phyloP scores from a whole-genome alignment of 1,140 invertebrate genomes.

The Zaprionus inermis region DNA sequence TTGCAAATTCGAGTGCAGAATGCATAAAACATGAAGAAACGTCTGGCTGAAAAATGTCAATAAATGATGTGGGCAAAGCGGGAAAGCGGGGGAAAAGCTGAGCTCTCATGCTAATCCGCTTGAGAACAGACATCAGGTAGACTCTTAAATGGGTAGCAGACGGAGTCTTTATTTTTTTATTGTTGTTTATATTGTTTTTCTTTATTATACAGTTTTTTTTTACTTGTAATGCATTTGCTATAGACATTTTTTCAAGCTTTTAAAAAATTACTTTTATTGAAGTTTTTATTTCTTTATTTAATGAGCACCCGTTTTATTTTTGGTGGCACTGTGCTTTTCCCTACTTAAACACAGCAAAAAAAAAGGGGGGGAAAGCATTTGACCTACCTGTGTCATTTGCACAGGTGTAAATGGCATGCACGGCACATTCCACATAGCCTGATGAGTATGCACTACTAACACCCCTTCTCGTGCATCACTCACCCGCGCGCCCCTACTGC shows the following conservation, averaged over 20 bases:
- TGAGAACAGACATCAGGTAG: conserved; percentile 2
- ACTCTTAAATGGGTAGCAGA: neutral
- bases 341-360: neutral
- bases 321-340: neutral
- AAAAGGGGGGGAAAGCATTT: conserved; percentile 13
- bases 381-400: conserved; percentile 67
- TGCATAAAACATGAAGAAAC: conserved; percentile 68
- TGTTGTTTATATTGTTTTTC: too few species aligned
- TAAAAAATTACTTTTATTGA: too few species aligned
- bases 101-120: conserved; percentile 1
- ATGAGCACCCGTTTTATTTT: conserved; percentile 16
- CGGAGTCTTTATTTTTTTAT: too few species aligned
- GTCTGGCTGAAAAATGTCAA: conserved; percentile 55
- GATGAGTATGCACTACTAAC: neutral
- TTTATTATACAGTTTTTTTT: neutral
- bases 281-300: neutral
- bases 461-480: neutral
- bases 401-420: conserved; percentile 66
- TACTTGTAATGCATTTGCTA: too few species aligned
- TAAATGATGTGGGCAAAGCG: conserved; percentile 21
- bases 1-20: conserved; percentile 42
- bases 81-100: neutral
- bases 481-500: neutral
- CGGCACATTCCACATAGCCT: conserved; percentile 40
- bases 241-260: too few species aligned